Percentiles rank a stretch among this genome's conserved stretches.
Conservation (phyloP, 2,797 vertebrate species). For the Alectoris magna region DNA sequence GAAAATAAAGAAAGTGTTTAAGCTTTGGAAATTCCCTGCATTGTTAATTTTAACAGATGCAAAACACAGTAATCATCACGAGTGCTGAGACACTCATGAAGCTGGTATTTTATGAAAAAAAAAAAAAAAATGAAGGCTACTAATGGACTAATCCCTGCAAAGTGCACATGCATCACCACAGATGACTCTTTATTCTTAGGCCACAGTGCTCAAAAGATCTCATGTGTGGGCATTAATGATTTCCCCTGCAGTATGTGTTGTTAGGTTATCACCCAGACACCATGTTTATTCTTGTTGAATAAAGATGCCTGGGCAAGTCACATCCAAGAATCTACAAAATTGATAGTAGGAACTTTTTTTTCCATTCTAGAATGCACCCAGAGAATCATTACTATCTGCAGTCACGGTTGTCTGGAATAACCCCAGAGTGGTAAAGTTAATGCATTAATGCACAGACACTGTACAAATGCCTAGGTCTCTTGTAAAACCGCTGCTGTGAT, state of each 20-base stretch:
- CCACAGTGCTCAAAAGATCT: conserved; percentile 14
- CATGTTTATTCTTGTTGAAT: conserved; percentile 51
- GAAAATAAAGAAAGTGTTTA: conserved; percentile 55
- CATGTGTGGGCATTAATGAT: conserved; percentile 40
- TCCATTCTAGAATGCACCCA: neutral
- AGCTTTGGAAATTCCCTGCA: conserved; percentile 62
- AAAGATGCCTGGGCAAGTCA: conserved; percentile 48
- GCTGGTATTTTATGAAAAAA: conserved; percentile 14
- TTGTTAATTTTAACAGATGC: conserved; percentile 58
- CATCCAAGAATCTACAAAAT: neutral
- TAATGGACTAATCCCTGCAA: conserved; percentile 48
- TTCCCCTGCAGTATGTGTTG: conserved; percentile 25
- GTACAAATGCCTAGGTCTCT: neutral
- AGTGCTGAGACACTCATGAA: conserved; percentile 56
- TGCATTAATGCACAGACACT: neutral
- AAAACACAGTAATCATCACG: conserved; percentile 59
- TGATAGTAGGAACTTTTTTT: conserved; percentile 5
- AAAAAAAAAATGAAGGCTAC: conserved; percentile 24
- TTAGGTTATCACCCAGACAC: conserved; percentile 31
- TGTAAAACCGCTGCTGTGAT: neutral
- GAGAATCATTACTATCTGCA: neutral
- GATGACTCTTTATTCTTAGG: conserved; percentile 52
- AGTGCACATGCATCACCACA: conserved; percentile 40
- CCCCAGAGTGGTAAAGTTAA: neutral
- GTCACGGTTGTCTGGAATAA: neutral